phyloP scores from a whole-genome alignment of 2,113 vertebrate species.

The Otus sunia region DNA sequence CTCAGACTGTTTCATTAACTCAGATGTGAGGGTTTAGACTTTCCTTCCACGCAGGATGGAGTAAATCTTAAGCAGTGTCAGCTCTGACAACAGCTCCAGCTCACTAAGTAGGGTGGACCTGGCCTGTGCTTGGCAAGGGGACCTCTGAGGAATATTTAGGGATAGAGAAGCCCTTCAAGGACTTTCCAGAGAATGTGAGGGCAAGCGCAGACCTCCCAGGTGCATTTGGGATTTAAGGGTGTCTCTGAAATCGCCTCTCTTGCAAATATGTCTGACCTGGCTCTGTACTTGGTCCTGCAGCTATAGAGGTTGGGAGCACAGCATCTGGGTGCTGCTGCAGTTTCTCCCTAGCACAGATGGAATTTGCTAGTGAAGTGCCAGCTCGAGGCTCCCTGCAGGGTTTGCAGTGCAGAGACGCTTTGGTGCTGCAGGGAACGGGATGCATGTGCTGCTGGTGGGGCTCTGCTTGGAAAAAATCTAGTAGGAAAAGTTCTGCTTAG shows the following conservation, averaged over 20 bases:
- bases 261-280: background rate
- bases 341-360: background rate
- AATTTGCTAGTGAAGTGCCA: background rate
- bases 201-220: background rate
- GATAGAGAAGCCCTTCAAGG: background rate
- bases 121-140: background rate
- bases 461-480: background rate
- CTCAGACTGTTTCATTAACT: slow-evolving; percentile 61
- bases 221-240: background rate
- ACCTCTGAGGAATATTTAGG: background rate
- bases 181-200: background rate
- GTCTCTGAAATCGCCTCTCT: background rate
- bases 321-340: background rate
- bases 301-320: background rate
- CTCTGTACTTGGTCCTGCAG: background rate
- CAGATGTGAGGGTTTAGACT: slow-evolving; percentile 50
- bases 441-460: rapidly evolving
- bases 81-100: background rate
- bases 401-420: background rate
- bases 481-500: background rate
- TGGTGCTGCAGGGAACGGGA: background rate
- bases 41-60: slow-evolving; percentile 19
- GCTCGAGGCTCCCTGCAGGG: background rate
- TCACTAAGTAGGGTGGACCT: background rate
- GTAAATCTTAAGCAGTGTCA: slow-evolving; percentile 11